These are phyloP conservation scores for Denticeps clupeoides DNA, from an alignment of 2,797 vertebrate species.

Conservation along the genomic window DNA sequence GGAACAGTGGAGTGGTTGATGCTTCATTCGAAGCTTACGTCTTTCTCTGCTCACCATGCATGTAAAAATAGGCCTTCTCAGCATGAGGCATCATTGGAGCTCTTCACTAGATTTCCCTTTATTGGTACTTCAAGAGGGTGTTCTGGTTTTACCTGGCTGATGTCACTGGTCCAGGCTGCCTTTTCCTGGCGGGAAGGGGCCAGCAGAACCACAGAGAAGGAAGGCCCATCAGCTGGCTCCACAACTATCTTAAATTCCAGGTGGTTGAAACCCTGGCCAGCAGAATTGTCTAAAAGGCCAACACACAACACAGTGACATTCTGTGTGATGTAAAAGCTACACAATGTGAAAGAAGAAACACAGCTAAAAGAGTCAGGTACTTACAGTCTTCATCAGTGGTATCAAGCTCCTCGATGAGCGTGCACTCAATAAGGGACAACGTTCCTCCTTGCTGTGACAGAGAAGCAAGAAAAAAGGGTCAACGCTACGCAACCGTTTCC, in stretches of 20 bases:
- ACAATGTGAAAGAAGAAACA: background rate
- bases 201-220: slow-evolving; percentile 79
- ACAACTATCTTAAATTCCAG: slow-evolving; percentile 87
- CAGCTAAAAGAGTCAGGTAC: slow-evolving; percentile 25
- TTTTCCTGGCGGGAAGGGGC: slow-evolving; percentile 90
- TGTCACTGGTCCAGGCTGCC: slow-evolving; percentile 91
- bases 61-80: no score
- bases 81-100: no score
- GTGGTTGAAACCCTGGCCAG: slow-evolving; percentile 80
- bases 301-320: background rate
- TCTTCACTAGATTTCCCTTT: no score
- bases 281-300: slow-evolving; percentile 61
- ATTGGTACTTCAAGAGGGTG: no score
- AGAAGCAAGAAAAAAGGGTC: slow-evolving; percentile 8
- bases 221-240: slow-evolving; percentile 69
- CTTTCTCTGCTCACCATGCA: no score
- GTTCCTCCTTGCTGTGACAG: slow-evolving; percentile 79
- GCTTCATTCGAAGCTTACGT: no score
- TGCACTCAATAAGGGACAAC: slow-evolving; percentile 83
- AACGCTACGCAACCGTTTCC: no score
- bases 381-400: slow-evolving; percentile 83
- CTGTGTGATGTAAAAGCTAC: background rate
- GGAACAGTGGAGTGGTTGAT: no score
- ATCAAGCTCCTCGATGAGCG: slow-evolving; percentile 82
- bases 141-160: slow-evolving; percentile 77